A percentile compares a stretch with the other conserved stretches of the same genome.
phyloP scores from a whole-genome alignment of 2,797 vertebrate species.

The Malacoctenus gilli region DNA sequence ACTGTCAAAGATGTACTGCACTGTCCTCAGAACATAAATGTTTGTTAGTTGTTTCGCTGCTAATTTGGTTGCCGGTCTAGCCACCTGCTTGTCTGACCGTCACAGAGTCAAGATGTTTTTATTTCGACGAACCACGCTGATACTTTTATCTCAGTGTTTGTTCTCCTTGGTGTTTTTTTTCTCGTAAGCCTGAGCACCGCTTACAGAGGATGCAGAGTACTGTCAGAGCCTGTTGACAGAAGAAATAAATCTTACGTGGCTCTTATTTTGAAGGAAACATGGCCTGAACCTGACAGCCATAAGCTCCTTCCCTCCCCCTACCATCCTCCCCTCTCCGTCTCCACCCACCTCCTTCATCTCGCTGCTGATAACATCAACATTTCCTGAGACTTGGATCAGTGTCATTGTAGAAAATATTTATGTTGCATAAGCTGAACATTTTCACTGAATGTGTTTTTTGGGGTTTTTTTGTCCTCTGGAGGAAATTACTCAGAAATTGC shows the following conservation, averaged over 20 bases:
- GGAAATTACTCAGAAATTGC: no score
- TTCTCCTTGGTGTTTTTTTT: no score
- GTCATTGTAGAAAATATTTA: constrained; percentile 17
- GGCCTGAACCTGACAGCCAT: constrained; percentile 17
- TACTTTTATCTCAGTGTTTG: constrained; percentile 31
- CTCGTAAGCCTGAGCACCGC: no score
- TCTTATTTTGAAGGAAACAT: constrained; percentile 14
- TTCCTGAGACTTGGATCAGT: constrained; percentile 24
- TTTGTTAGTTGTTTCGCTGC: no score
- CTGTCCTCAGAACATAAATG: no score
- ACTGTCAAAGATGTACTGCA: no score
- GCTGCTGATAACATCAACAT: constrained; percentile 44
- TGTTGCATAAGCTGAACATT: constrained; percentile 18
- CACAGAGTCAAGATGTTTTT: constrained; percentile 35
- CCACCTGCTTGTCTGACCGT: constrained; percentile 41
- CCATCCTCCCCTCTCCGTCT: not conserved
- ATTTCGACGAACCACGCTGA: constrained; percentile 15
- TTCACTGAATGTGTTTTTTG: not conserved
- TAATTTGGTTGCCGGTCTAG: constrained; percentile 55
- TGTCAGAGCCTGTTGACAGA: constrained; percentile 4
- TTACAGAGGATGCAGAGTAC: not conserved
- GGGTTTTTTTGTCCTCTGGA: no score
- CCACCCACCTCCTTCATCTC: not conserved
- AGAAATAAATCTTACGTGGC: not conserved
- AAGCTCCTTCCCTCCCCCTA: constrained; percentile 6